Conservation (phyloP, 2,797 vertebrate genomes). For the Brotula barbata region DNA sequence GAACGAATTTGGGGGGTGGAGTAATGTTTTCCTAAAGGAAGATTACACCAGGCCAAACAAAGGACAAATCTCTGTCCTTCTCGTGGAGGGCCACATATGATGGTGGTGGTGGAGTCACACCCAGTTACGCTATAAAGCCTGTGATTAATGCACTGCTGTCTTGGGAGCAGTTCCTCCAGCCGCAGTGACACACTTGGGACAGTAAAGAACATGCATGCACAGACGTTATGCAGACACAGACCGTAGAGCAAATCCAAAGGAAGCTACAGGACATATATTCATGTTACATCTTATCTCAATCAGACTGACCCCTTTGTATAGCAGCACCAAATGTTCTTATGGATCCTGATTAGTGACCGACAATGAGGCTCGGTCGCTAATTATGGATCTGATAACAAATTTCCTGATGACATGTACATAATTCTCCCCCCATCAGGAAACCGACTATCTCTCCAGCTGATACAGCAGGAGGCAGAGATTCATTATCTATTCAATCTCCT, state of each 20-base stretch:
- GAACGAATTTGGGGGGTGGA: too few species aligned
- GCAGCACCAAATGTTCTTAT: constrained; percentile 31
- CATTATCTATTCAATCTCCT: constrained; percentile 68
- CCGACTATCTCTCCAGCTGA: constrained; percentile 55
- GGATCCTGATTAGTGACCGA: constrained; percentile 14
- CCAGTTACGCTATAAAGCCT: constrained; percentile 69
- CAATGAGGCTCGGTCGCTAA: constrained; percentile 43
- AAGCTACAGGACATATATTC: constrained; percentile 1
- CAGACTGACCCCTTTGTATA: constrained; percentile 39
- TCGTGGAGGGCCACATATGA: constrained; percentile 59
- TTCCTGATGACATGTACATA: constrained; percentile 47
- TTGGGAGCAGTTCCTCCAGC: constrained; percentile 60
- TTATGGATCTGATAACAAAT: constrained; percentile 52
- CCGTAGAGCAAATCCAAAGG: constrained; percentile 12
- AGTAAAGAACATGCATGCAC: constrained; percentile 26
- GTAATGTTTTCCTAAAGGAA: constrained; percentile 41
- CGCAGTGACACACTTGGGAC: constrained; percentile 63
- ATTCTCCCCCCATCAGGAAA: constrained; percentile 49
- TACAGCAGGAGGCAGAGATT: constrained; percentile 47
- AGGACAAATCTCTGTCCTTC: constrained; percentile 58
- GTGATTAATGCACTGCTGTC: constrained; percentile 75
- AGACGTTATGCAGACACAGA: constrained; percentile 15
- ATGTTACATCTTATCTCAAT: constrained; percentile 23
- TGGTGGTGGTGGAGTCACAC: constrained; percentile 55
- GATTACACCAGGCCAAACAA: constrained; percentile 38